Percentiles rank a stretch among this genome's conserved stretches.
Conservation (phyloP, 2,113 vertebrate genomes). For the Haliaeetus leucogaster region DNA sequence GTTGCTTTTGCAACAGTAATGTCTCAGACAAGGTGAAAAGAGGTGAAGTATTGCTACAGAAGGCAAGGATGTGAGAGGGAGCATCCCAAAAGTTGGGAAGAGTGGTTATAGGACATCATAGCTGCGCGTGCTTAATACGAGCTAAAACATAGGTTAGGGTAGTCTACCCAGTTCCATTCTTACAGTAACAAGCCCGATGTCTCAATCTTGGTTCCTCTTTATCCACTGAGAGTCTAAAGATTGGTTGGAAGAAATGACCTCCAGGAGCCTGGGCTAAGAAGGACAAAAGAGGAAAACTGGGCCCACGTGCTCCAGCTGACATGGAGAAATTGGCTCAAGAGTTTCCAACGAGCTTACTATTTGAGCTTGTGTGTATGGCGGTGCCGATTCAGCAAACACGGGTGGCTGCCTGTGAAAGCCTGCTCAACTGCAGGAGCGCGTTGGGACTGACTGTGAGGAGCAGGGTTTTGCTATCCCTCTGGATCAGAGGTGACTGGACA, state of each 20-base stretch:
- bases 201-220: neutral
- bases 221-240: neutral
- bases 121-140: neutral
- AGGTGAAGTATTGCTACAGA: neutral
- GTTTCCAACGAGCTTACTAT: neutral
- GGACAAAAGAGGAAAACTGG: neutral
- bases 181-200: accelerated
- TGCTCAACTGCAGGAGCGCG: accelerated
- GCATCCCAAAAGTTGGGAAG: neutral
- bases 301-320: accelerated
- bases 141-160: neutral
- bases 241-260: neutral
- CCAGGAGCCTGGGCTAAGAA: neutral
- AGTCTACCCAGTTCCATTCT: neutral
- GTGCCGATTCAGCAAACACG: accelerated
- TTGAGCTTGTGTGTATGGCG: accelerated
- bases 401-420: neutral
- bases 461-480: neutral
- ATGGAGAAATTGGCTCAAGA: neutral
- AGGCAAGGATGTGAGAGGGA: neutral
- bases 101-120: neutral
- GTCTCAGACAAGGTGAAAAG: neutral
- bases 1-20: neutral
- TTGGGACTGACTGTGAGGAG: neutral
- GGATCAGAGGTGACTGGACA: neutral